Percentiles rank a stretch among this genome's conserved stretches.
phyloP scores from a whole-genome alignment of 2,888 invertebrate species.

The Chydorus sphaericus region DNA sequence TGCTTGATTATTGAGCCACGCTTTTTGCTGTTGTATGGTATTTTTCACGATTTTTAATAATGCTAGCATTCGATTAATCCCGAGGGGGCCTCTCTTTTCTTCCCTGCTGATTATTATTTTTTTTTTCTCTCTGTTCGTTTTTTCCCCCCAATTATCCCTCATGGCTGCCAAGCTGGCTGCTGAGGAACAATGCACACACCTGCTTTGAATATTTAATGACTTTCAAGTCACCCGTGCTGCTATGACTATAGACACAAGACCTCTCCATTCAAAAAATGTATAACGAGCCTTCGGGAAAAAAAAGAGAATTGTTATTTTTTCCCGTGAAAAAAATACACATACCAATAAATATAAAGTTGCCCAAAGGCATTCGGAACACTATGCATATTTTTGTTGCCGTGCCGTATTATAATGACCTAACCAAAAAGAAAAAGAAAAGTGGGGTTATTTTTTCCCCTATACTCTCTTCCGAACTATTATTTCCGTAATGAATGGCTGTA shows the following conservation, averaged over 20 bases:
- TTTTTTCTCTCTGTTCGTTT: no score
- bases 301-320: background rate
- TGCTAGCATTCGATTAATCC: no score
- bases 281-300: background rate
- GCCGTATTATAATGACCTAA: background rate
- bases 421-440: background rate
- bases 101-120: no score
- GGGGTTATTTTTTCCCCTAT: no score
- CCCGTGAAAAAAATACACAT: background rate
- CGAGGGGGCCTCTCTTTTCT: no score
- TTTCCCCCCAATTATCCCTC: no score
- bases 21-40: no score
- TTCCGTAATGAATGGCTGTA: slow-evolving; percentile 1
- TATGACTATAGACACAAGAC: background rate
- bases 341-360: background rate
- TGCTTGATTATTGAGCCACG: no score
- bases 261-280: background rate
- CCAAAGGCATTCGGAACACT: no score
- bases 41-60: no score
- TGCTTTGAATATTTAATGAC: background rate
- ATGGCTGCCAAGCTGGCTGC: no score
- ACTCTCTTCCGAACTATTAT: no score
- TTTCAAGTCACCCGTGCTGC: background rate
- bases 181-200: slow-evolving; percentile 1
- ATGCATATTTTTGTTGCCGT: background rate